phyloP scores from a whole-genome alignment of 2,113 vertebrate species.

The Isurus oxyrinchus region DNA sequence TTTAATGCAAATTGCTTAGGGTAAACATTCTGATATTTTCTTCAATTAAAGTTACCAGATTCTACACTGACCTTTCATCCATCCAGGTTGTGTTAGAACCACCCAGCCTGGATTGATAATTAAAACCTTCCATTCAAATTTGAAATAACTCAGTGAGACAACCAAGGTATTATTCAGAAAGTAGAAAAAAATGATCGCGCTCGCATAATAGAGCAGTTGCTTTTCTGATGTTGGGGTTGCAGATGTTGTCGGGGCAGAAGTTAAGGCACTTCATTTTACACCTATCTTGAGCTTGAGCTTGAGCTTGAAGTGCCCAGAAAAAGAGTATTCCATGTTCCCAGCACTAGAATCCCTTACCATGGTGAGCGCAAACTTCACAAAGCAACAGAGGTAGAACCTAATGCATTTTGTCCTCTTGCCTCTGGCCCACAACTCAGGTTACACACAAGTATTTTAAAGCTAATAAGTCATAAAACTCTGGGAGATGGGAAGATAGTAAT shows the following conservation, averaged over 20 bases:
- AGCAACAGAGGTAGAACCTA: background rate
- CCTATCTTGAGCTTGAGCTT: background rate
- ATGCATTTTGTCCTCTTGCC: background rate
- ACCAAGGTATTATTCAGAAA: background rate
- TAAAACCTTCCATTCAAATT: background rate
- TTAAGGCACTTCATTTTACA: background rate
- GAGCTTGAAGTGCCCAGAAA: background rate
- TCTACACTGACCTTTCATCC: background rate
- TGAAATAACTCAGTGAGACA: background rate
- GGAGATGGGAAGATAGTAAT: background rate
- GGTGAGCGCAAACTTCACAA: background rate
- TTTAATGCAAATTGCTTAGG: background rate
- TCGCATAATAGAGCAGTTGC: background rate
- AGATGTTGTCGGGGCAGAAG: background rate
- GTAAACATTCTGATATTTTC: background rate
- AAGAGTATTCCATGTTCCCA: background rate
- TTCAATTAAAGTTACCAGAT: background rate
- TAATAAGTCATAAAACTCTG: background rate
- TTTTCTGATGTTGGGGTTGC: background rate
- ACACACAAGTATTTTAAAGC: background rate
- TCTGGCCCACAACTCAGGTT: background rate
- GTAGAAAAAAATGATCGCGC: background rate
- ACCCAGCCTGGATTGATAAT: background rate
- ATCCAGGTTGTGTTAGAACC: background rate
- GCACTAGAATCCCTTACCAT: too few relatives aligned